Evolutionary conservation across 2,888 invertebrate genomes (phyloP).

Genomic region (Caenorhabditis afra): DNA sequence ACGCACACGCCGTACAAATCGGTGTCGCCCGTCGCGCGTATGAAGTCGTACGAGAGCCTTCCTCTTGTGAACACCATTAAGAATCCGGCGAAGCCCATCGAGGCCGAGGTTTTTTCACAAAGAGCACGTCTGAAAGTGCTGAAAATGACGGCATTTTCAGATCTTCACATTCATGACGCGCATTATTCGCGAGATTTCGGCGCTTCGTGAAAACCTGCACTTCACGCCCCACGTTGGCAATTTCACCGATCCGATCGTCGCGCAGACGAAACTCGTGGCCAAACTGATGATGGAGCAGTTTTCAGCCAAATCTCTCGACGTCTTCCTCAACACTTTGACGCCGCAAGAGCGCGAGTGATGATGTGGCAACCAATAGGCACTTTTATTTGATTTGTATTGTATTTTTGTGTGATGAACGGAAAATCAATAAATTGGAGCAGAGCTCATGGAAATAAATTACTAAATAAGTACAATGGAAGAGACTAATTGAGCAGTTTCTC

Average conservation of each 20-base stretch:
- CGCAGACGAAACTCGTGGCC: conserved; percentile 3
- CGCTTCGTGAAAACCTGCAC: background rate
- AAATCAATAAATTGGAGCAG: conserved; percentile 14
- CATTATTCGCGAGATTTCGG: background rate
- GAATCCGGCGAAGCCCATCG: conserved; percentile 12
- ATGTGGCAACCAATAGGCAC: too few relatives aligned
- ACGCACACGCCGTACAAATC: too few relatives aligned
- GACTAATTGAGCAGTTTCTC: conserved; percentile 53
- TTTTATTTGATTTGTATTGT: too few relatives aligned
- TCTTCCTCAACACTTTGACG: conserved; percentile 13
- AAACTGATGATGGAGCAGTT: conserved; percentile 5
- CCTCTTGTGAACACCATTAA: background rate
- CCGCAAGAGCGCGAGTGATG: conserved; percentile 10
- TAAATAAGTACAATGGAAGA: background rate
- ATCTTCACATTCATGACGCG: background rate
- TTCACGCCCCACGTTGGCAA: background rate
- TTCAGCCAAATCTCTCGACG: background rate
- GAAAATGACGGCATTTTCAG: background rate
- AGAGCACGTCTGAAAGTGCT: too few relatives aligned
- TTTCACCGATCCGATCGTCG: background rate
- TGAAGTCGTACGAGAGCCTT: too few relatives aligned
- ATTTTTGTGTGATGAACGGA: too few relatives aligned
- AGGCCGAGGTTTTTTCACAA: conserved; percentile 15
- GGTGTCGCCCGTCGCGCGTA: too few relatives aligned
- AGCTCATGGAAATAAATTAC: background rate